Evolutionary conservation across 2,797 vertebrate genomes (phyloP).

Genomic region (Hozukius guyotensis): DNA sequence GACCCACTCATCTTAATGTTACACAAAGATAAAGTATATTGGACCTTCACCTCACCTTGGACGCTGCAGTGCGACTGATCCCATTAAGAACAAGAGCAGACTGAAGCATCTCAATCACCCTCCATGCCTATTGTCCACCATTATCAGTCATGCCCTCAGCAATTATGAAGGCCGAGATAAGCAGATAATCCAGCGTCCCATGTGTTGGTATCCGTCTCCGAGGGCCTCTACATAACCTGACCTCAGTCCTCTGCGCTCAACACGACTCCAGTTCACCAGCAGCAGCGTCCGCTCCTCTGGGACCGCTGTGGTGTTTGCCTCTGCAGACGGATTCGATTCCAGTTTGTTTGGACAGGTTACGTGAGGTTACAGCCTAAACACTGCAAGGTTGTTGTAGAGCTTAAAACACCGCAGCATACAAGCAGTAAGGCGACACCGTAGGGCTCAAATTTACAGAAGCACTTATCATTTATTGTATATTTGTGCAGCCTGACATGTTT

Average conservation of each 20-base stretch:
- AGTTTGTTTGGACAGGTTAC: conserved; percentile 36
- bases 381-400: conserved; percentile 19
- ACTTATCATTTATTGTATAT: no score
- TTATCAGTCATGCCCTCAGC: conserved; percentile 23
- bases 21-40: neutral
- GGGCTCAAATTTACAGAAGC: neutral
- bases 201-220: conserved; percentile 31
- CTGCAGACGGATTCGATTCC: conserved; percentile 27
- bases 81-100: conserved; percentile 31
- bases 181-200: conserved; percentile 57
- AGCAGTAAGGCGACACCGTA: neutral
- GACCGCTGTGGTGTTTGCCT: conserved; percentile 21
- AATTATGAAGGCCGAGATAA: conserved; percentile 51
- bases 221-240: neutral
- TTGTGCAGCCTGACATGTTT: neutral
- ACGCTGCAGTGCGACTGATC: conserved; percentile 49
- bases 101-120: conserved; percentile 36
- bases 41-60: conserved; percentile 58
- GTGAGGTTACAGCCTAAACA: conserved; percentile 28
- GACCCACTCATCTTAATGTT: neutral
- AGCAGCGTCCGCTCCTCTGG: conserved; percentile 17
- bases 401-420: neutral
- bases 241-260: conserved; percentile 18
- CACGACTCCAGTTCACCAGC: neutral
- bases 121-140: conserved; percentile 34